These are phyloP conservation scores for Cephus sareptanus DNA, from an alignment of 2,888 invertebrate genomes.

Conservation along the genomic window DNA sequence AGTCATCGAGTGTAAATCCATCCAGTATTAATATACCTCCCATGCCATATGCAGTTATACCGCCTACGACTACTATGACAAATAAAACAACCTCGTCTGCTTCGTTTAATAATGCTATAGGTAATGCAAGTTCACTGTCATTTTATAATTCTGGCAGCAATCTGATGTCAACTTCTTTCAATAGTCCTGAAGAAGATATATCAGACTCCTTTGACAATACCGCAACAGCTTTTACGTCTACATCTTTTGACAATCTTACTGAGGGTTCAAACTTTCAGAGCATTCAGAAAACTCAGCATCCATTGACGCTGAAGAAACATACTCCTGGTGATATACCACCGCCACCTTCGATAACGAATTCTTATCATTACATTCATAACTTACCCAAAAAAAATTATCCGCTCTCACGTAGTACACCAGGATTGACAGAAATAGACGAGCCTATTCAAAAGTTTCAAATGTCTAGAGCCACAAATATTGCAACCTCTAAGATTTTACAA, in stretches of 20 bases:
- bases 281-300: conserved; percentile 4
- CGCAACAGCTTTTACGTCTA: neutral
- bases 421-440: conserved; percentile 52
- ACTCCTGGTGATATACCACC: conserved; percentile 41
- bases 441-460: conserved; percentile 41
- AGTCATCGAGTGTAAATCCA: neutral
- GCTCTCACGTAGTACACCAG: conserved; percentile 49
- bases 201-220: conserved; percentile 15
- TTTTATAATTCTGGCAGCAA: conserved; percentile 46
- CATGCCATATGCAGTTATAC: conserved; percentile 19
- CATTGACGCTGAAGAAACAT: conserved; percentile 10
- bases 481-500: conserved; percentile 41
- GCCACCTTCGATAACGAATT: conserved; percentile 53
- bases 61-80: conserved; percentile 17
- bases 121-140: conserved; percentile 16
- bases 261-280: neutral
- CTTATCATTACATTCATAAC: conserved; percentile 57
- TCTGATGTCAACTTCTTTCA: conserved; percentile 53
- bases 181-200: conserved; percentile 38
- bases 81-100: too few species aligned
- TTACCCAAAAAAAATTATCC: conserved; percentile 56
- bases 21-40: conserved; percentile 15
- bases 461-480: conserved; percentile 26
- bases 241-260: conserved; percentile 5
- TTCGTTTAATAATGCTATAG: conserved; percentile 9